phyloP scores from a whole-genome alignment of 2,797 vertebrate genomes.

The Scyliorhinus canicula region DNA sequence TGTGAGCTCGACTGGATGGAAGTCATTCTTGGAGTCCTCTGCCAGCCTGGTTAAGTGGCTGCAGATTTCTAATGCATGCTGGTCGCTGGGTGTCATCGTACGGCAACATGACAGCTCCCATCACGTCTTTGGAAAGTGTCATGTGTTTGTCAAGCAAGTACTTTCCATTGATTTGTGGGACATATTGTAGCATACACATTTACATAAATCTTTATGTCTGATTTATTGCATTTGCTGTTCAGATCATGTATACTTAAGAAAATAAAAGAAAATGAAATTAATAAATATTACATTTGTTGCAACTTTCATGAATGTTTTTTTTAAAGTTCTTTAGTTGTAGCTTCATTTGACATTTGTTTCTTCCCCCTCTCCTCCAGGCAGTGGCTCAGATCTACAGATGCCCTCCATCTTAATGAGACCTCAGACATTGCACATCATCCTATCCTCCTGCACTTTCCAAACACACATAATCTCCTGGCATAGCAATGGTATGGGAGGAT shows the following conservation, averaged over 20 bases:
- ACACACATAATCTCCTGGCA: not conserved
- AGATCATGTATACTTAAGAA: conserved; percentile 54
- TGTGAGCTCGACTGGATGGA: not conserved
- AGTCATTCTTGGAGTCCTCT: not conserved
- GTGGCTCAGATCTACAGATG: not conserved
- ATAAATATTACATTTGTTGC: not conserved
- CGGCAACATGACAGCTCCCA: not conserved
- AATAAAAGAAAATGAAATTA: conserved; percentile 43
- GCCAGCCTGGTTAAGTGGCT: not conserved
- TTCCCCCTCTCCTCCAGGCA: too few relatives aligned
- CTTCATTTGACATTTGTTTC: not conserved
- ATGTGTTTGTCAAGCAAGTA: not conserved
- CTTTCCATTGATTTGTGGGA: not conserved
- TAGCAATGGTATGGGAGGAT: not conserved
- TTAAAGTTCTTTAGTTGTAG: not conserved
- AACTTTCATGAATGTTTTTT: not conserved
- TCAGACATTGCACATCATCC: not conserved
- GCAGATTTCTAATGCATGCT: not conserved
- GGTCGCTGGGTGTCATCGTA: not conserved
- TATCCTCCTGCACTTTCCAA: not conserved
- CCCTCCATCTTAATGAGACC: not conserved
- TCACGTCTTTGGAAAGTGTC: not conserved
- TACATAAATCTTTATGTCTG: not conserved
- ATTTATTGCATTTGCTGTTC: conserved; percentile 9
- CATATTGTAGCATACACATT: not conserved